Conservation (phyloP, 2,888 invertebrate species). For the Globia sparganii region DNA sequence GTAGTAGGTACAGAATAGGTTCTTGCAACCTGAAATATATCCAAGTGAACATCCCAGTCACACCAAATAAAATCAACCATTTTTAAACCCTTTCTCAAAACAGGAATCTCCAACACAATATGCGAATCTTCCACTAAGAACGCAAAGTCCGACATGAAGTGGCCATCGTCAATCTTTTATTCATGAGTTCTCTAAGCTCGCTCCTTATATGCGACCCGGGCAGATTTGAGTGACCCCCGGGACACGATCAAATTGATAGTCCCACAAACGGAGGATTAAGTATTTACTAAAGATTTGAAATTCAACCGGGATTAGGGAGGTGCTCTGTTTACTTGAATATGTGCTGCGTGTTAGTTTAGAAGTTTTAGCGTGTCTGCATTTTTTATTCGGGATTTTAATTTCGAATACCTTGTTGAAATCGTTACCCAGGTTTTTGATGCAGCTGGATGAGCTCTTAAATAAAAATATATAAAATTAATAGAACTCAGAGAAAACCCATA, state of each 20-base stretch:
- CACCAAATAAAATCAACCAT: not conserved
- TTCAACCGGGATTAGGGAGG: slow-evolving; percentile 36
- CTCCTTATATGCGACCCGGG: slow-evolving; percentile 33
- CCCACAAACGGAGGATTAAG: slow-evolving; percentile 44
- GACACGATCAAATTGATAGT: slow-evolving; percentile 53
- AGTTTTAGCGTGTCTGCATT: not conserved
- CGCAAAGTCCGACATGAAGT: slow-evolving; percentile 29
- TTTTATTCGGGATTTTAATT: slow-evolving; percentile 6
- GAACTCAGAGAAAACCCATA: too few species aligned
- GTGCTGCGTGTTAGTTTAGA: not conserved
- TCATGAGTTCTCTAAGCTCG: slow-evolving; percentile 49
- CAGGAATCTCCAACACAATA: slow-evolving; percentile 10
- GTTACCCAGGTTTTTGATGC: too few species aligned
- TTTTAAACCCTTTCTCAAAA: slow-evolving; percentile 20
- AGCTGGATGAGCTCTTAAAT: too few species aligned
- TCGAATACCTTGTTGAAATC: too few species aligned
- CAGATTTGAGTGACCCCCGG: slow-evolving; percentile 49
- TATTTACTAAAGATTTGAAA: slow-evolving; percentile 57
- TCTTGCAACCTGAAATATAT: not conserved
- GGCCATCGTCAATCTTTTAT: slow-evolving; percentile 55
- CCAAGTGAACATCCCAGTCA: not conserved
- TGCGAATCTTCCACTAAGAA: slow-evolving; percentile 26
- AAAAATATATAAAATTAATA: too few species aligned
- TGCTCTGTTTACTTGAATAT: slow-evolving; percentile 6
- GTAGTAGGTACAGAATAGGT: too few species aligned